Evolutionary conservation across 2,797 vertebrate species (phyloP), one percentile per base, ranked within the genome.

Genomic region (Fundulus diaphanus): DNA sequence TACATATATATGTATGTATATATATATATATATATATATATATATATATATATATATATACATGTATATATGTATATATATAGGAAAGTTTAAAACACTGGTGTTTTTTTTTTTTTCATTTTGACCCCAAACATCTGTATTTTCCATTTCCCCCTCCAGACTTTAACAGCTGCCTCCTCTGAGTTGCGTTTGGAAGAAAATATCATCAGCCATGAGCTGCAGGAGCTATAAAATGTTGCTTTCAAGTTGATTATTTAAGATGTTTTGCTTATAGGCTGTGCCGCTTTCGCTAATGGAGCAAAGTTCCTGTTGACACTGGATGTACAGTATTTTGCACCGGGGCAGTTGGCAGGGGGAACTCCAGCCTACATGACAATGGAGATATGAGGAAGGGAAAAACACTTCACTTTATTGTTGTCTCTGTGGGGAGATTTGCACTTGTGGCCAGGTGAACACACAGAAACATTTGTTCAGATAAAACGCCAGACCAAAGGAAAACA

Each of bases 261-360:
- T 40, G 33, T 68, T 33, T 73, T 37, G 35, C 40, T 37, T 31
- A 42, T 12, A 27, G 24, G 54, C 2, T 1, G 57, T 33, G 27
- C 24, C 18, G 6, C 46, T 75, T 77, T 54, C 49, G 40, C 66
- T 73, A 29, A 7, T 1, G 48, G 72, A 77, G 66, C 63, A 74
- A 33, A 70, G 68, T 71, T 70, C 67, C 69, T 40, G 37, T 66
- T 70, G 68, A 70, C 68, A 35, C 70, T 84, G 79, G 42, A 77
- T 74, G 48, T 75, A n/a, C n/a, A n/a, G n/a, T n/a, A 40, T 72
- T 76, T 51, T 71, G 48, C 24, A 66, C 29, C 40, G 22, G 8
- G 51, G 20, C 27, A 56, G 44, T 44, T 69, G 66, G 35, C 37
- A 49, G 5, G 9, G 31, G 29, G 0, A 24, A 4, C 24, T 57